Evolutionary conservation across 2,888 invertebrate species (phyloP), one percentile per base, ranked within the genome.

Genomic region (Tortricodes alternella): DNA sequence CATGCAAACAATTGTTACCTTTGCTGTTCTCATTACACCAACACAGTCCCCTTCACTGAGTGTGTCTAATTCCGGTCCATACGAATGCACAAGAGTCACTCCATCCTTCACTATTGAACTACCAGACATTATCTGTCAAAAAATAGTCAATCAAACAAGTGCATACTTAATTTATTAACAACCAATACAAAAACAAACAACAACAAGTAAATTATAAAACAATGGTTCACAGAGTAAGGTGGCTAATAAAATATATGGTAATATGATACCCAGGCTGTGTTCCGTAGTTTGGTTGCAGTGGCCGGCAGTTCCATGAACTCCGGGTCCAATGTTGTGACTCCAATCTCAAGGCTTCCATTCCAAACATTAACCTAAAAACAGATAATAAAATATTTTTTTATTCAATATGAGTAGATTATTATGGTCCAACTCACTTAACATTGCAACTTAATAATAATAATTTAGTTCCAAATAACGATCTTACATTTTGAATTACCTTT

Each of bases 301-400:
- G 95, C 93, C 27, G 98, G 98, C 81, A 97, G 96, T 67, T 98
- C 97, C 63, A 97, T 89, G 71, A 95, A 95, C 38, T 95, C 94
- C 0, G 98, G 98, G 62, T 95, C 95, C 77, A 98, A 95, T 0
- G 97, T 97, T 0, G 98, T 98, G 0, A 97, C 96, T 29, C 97
- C 97, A 78, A 97, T 96, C 90, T 98, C 98, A 41, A 98, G 95
- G 2, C 97, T 97, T 0, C 98, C 98, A 52, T 97, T 97, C 98
- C 98, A 98, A 75, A 95, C 94, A 82, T 94, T 94, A 60, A 96
- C 94, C 96, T 96, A 66, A 19, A 75, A 23, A 19, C 11, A 39
- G 13, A 39, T 16, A 2, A 32, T 4, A 8, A 18, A 16, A 29
- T 11, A 29, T 29, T n/a, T n/a, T n/a, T n/a, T n/a, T n/a, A n/a